Conservation (phyloP, 2,888 invertebrate species). For the Parapristionchus giblindavisi region DNA sequence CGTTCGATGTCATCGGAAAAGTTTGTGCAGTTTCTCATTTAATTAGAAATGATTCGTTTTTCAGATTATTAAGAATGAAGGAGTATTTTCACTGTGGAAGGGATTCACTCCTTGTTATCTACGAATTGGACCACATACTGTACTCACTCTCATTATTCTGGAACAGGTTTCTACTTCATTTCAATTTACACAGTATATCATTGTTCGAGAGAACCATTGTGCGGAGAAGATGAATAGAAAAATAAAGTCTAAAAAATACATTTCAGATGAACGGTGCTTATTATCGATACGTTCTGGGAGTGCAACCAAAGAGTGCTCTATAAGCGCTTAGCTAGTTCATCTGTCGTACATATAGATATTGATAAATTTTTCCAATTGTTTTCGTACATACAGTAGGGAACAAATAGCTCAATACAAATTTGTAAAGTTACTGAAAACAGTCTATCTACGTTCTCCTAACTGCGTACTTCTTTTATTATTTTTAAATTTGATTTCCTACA, state of each 20-base stretch:
- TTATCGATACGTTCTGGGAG: slow-evolving; percentile 72
- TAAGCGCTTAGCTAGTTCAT: slow-evolving; percentile 6
- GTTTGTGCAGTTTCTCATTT: slow-evolving; percentile 4
- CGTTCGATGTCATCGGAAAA: slow-evolving; percentile 79
- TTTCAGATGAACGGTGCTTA: slow-evolving; percentile 86
- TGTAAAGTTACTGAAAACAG: too few species aligned
- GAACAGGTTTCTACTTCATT: slow-evolving; percentile 75
- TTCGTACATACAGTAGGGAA: too few species aligned
- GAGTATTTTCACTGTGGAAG: slow-evolving; percentile 88
- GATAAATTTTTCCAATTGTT: too few species aligned
- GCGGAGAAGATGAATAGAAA: too few species aligned
- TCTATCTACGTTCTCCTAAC: too few species aligned
- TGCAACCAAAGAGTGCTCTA: slow-evolving; percentile 36
- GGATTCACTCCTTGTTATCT: slow-evolving; percentile 93
- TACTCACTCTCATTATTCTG: slow-evolving; percentile 94
- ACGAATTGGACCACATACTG: slow-evolving; percentile 95
- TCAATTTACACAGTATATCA: slow-evolving; percentile 71
- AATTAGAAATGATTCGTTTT: slow-evolving; percentile 30
- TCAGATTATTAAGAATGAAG: slow-evolving; percentile 84
- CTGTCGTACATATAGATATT: too few species aligned
- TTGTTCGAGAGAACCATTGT: too few species aligned
- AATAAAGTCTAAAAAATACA: too few species aligned
- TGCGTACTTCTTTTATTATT: too few species aligned
- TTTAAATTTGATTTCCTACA: too few species aligned
- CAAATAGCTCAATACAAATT: too few species aligned